phyloP scores from a whole-genome alignment of 2,113 vertebrate species.

The Erythrocercus mccallii region DNA sequence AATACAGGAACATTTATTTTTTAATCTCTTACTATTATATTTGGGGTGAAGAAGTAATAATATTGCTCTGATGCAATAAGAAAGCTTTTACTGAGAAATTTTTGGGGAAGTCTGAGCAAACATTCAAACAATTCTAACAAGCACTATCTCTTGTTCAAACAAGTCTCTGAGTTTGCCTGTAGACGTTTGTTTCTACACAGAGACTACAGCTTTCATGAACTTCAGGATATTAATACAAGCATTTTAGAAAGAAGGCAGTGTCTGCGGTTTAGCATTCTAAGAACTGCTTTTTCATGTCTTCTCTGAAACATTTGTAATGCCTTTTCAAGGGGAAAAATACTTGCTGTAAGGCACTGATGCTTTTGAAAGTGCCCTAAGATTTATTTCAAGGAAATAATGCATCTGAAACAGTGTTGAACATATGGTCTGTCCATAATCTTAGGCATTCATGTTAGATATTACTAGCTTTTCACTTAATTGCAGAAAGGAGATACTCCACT shows the following conservation, averaged over 20 bases:
- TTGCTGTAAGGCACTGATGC: not conserved
- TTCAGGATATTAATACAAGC: not conserved
- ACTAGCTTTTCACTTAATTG: not conserved
- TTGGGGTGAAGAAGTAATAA: not conserved
- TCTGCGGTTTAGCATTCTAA: not conserved
- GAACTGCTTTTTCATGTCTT: not conserved
- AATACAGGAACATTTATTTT: not conserved
- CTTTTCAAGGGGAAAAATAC: not conserved
- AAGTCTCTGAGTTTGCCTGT: not conserved
- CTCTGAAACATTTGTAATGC: not conserved
- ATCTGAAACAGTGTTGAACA: not conserved
- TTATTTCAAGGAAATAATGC: not conserved
- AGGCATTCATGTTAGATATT: not conserved
- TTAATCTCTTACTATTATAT: not conserved
- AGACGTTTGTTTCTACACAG: not conserved
- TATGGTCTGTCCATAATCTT: not conserved
- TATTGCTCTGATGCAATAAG: not conserved
- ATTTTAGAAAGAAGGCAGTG: not conserved
- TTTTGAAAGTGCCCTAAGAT: not conserved
- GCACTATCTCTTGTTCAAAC: not conserved
- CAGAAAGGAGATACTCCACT: slow-evolving; percentile 97
- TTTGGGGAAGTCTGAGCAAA: not conserved
- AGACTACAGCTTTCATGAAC: not conserved
- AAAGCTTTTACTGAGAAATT: not conserved
- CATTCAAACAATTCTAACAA: not conserved